Evolutionary conservation across 2,113 vertebrate genomes (phyloP), one percentile per base, ranked within the genome.

Genomic region (Poicephalus meyeri): DNA sequence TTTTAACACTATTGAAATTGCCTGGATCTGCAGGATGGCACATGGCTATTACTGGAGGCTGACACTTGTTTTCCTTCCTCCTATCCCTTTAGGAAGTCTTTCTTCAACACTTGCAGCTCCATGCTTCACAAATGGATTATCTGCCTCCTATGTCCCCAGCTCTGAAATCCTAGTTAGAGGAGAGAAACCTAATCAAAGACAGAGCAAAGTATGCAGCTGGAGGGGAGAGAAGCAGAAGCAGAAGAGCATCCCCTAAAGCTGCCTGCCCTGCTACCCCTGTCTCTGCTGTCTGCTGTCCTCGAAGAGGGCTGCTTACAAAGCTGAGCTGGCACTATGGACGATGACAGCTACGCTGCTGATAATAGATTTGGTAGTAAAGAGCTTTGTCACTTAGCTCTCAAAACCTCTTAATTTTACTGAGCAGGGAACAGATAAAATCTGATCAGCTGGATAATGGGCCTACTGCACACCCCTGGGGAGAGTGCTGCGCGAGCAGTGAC

Each of bases 31-130:
- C 63, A 70, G 78, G 31, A n/a, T 20, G 41, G 12, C 42, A 70
- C 0, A 1, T 0, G 44, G 31, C 7, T 66, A 23, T 33, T 13
- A 28, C 0, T 4, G 37, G 41, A 28, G 84, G 42, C 68, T 58
- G 29, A 44, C 71, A 63, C 39, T 26, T 26, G 11, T 60, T 80
- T 79, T 47, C 49, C 76, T 47, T 70, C 25, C 61, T 53, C 37
- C 49, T 58, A 1, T 31, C 19, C 37, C 56, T 69, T 42, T 21
- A 46, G n/a, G 28, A 16, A 63, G 7, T 14, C 55, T 46, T 64
- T 49, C 47, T 53, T 66, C 80, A 52, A 50, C 20, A 37, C 55
- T 5, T 44, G n/a, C 25, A 91, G 46, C 64, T 89, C 77, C 26
- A 2, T 1, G 25, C 31, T 35, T 86, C 78, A 63, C 65, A 71